These are phyloP conservation scores for Aricia agestis DNA, from an alignment of 1,140 invertebrate genomes.

Conservation along the genomic window DNA sequence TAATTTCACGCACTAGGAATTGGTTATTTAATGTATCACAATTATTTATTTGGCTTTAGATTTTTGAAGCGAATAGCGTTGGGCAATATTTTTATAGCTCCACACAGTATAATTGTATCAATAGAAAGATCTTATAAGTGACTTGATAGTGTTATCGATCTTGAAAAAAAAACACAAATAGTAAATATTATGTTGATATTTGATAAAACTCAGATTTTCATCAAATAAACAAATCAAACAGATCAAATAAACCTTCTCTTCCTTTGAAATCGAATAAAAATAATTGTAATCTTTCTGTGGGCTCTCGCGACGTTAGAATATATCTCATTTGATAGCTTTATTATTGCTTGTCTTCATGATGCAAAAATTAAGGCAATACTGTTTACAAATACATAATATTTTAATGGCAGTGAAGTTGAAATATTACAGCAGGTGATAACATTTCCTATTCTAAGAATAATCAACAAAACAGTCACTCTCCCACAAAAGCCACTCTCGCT, in stretches of 20 bases:
- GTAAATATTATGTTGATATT: too few species aligned
- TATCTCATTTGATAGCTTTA: neutral
- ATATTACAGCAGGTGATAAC: neutral
- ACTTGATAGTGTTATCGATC: too few species aligned
- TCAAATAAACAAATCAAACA: too few species aligned
- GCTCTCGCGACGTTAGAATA: too few species aligned
- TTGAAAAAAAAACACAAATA: too few species aligned
- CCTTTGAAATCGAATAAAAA: too few species aligned
- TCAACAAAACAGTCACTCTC: neutral
- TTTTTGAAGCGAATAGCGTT: constrained; percentile 12
- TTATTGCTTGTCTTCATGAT: neutral
- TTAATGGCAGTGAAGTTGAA: constrained; percentile 11
- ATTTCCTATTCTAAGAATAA: constrained; percentile 6
- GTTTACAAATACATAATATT: neutral
- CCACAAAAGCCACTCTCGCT: neutral
- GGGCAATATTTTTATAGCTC: neutral
- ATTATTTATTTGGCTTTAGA: constrained; percentile 22
- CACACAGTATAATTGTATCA: neutral
- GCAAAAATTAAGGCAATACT: neutral
- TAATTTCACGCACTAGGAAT: neutral
- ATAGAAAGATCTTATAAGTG: neutral
- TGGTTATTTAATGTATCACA: constrained; percentile 30
- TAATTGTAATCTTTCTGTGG: too few species aligned
- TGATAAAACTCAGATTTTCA: too few species aligned
- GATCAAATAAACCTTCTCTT: too few species aligned